Conservation (phyloP, 2,797 vertebrate species). For the Rhinichthys osculus region DNA sequence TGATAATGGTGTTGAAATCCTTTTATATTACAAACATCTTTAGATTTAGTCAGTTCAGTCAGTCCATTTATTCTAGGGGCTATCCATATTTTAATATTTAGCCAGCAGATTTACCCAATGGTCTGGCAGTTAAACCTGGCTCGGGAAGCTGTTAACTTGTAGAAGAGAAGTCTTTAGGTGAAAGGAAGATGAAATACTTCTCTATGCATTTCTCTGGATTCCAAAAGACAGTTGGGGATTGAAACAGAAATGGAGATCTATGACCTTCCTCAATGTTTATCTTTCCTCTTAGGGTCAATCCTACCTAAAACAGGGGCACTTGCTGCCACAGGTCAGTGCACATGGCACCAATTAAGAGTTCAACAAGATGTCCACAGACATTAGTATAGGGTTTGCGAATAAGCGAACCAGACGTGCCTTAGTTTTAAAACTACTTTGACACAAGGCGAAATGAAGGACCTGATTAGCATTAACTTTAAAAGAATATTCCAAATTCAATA, state of each 20-base stretch:
- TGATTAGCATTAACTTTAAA: conserved; percentile 24
- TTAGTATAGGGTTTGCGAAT: conserved; percentile 55
- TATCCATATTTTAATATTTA: neutral
- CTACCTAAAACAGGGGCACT: conserved; percentile 57
- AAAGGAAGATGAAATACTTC: conserved; percentile 50
- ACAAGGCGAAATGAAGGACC: neutral
- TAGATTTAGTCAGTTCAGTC: neutral
- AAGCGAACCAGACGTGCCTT: conserved; percentile 42
- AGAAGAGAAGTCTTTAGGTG: conserved; percentile 40
- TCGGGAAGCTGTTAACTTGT: conserved; percentile 40
- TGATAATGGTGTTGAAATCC: neutral
- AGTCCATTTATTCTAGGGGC: neutral
- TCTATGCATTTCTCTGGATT: conserved; percentile 49
- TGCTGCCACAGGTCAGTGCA: conserved; percentile 63
- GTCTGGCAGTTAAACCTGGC: conserved; percentile 41
- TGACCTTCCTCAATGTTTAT: conserved; percentile 58
- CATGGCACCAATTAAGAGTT: conserved; percentile 54
- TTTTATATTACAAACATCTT: conserved; percentile 4
- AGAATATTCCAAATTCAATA: conserved; percentile 3
- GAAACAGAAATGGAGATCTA: conserved; percentile 61
- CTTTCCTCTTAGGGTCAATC: conserved; percentile 56
- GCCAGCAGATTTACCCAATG: neutral
- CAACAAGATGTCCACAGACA: conserved; percentile 59
- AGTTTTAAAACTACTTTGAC: conserved; percentile 36
- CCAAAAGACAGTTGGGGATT: conserved; percentile 56